Evolutionary conservation across 2,888 invertebrate genomes (phyloP).

Genomic region (Bedellia somnulentella): DNA sequence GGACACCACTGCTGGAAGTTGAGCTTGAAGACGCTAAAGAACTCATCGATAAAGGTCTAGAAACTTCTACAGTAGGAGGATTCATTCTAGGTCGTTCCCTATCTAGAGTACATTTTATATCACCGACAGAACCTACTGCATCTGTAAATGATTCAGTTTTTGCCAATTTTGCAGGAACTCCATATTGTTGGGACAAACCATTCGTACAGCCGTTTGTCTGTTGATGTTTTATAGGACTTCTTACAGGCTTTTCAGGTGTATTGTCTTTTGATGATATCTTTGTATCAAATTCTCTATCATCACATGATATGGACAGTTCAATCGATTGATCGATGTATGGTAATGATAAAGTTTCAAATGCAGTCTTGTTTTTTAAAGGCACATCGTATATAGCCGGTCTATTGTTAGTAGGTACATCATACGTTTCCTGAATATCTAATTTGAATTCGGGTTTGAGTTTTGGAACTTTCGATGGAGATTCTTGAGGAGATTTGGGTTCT

Average conservation of each 20-base stretch:
- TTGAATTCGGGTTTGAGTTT: conserved; percentile 33
- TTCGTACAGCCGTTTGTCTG: conserved; percentile 45
- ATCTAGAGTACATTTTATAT: conserved; percentile 38
- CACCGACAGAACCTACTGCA: conserved; percentile 39
- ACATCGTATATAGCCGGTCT: conserved; percentile 48
- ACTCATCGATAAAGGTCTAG: conserved; percentile 73
- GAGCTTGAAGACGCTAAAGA: conserved; percentile 78
- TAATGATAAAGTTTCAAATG: conserved; percentile 44
- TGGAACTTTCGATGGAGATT: conserved; percentile 18
- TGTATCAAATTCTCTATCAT: conserved; percentile 53
- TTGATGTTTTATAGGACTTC: conserved; percentile 25
- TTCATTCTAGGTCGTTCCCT: conserved; percentile 52
- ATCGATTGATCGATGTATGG: conserved; percentile 53
- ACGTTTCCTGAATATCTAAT: conserved; percentile 32
- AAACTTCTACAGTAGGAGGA: conserved; percentile 57
- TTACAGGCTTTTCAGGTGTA: conserved; percentile 32
- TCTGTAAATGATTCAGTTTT: conserved; percentile 41
- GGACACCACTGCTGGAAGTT: conserved; percentile 63
- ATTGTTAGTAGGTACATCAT: conserved; percentile 51
- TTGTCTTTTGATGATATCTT: conserved; percentile 43
- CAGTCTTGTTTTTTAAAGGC: conserved; percentile 39
- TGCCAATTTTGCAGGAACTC: conserved; percentile 25
- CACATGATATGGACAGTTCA: conserved; percentile 47
- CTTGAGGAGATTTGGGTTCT: conserved; percentile 14
- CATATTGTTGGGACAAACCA: conserved; percentile 25